Evolutionary conservation across 2,797 vertebrate species (phyloP).

Genomic region (Gymnoscopelus braueri): DNA sequence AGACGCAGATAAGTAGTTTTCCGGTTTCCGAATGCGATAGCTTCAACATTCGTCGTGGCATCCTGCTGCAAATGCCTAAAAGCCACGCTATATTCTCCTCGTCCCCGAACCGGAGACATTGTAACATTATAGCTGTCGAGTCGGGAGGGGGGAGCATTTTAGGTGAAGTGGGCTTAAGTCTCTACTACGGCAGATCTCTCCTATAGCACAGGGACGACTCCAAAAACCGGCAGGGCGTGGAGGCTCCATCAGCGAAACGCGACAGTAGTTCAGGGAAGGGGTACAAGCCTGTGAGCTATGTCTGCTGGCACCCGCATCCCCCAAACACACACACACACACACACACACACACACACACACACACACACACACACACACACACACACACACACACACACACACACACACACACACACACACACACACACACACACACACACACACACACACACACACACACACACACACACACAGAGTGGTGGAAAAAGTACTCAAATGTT

Average conservation of each 20-base stretch:
- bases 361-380: background rate
- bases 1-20: slow-evolving; percentile 39
- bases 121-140: no score
- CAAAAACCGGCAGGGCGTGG: slow-evolving; percentile 38
- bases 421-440: background rate
- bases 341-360: background rate
- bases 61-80: no score
- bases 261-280: slow-evolving; percentile 56
- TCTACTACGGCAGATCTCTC: slow-evolving; percentile 28
- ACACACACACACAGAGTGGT: no score
- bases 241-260: slow-evolving; percentile 55
- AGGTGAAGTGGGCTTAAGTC: background rate
- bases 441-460: background rate
- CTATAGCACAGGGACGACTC: slow-evolving; percentile 27
- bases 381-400: no score
- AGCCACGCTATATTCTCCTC: no score
- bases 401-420: background rate
- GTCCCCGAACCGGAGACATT: no score
- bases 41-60: no score
- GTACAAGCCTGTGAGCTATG: no score
- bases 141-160: no score
- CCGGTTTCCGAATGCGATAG: background rate
- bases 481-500: no score
- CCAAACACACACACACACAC: background rate
- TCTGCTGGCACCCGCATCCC: slow-evolving; percentile 38